Evolutionary conservation across 2,888 invertebrate species (phyloP), one percentile per base, ranked within the genome.

Genomic region (Pharmacophagus antenor): DNA sequence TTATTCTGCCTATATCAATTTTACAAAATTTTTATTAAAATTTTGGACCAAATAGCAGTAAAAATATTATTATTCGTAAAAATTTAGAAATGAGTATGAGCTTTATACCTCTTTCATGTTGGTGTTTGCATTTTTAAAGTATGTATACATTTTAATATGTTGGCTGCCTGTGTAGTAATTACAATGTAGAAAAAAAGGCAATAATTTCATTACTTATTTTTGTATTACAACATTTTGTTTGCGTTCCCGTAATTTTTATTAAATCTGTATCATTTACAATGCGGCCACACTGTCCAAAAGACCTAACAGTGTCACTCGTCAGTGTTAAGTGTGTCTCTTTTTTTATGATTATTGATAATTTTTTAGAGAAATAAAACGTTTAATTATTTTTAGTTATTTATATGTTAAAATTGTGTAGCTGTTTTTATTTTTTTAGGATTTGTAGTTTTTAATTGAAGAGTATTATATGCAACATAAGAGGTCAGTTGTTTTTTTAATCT

Each of bases 401-500:
- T 31, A 17, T 17, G 12, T 17, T 48, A 48, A 22, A 15, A 55
- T 27, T 46, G n/a, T n/a, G n/a, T 42, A 17, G 17, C 5, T n/a
- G 17, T 17, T 37, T 4, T 22, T 37, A 21, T 21, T 17, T 8
- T 51, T 41, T n/a, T 37, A 47, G 12, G 31, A 22, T 47, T 46
- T 27, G 7, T 47, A 10, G 46, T 23, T 55, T 27, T 47, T 47
- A 18, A 20, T 21, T 5, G 8, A 15, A 15, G n/a, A 41, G 15
- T n/a, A 37, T 7, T 22, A 37, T 5, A 21, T 47, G 37, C 55
- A 47, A 15, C 20, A 0, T 47, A 48, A 47, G 22, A 55, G 55
- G 55, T 55, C 21, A 47, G 17, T 55, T 37, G 47, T 31, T 55
- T 37, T 47, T 55, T 15, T 22, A 47, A 22, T 47, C 0, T 22